Evolutionary conservation across 2,888 invertebrate genomes (phyloP).

Genomic region (Punctoribates punctum): DNA sequence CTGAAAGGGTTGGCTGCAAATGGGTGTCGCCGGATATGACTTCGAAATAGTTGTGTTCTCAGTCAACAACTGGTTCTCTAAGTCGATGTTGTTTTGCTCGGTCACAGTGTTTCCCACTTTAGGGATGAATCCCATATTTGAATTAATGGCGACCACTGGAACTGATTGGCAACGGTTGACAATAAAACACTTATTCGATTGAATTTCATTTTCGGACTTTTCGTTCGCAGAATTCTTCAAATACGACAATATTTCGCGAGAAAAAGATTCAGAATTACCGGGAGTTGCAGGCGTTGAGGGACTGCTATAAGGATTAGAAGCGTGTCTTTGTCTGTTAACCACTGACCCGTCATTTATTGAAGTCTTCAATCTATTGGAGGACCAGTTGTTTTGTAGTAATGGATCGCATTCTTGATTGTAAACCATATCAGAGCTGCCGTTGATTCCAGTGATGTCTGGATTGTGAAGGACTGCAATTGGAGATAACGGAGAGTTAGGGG

Average conservation of each 20-base stretch:
- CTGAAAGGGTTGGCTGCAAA: conserved; percentile 45
- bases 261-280: neutral
- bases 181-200: neutral
- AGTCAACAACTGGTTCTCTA: neutral
- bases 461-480: conserved; percentile 19
- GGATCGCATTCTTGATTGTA: conserved; percentile 25
- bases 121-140: neutral
- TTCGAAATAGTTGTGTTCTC: conserved; percentile 42
- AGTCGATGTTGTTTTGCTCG: neutral
- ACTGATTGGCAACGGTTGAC: conserved; percentile 70
- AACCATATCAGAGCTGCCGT: conserved; percentile 16
- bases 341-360: neutral
- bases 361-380: neutral
- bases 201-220: neutral
- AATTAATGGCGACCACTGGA: conserved; percentile 58
- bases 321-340: conserved; percentile 42
- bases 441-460: neutral
- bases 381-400: conserved; percentile 11
- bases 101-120: conserved; percentile 48
- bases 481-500: conserved; percentile 28
- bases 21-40: conserved; percentile 47
- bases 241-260: conserved; percentile 28
- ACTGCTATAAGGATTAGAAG: conserved; percentile 44
- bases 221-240: conserved; percentile 24
- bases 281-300: conserved; percentile 15